phyloP scores from a whole-genome alignment of 2,797 vertebrate species.

The Fringilla coelebs region DNA sequence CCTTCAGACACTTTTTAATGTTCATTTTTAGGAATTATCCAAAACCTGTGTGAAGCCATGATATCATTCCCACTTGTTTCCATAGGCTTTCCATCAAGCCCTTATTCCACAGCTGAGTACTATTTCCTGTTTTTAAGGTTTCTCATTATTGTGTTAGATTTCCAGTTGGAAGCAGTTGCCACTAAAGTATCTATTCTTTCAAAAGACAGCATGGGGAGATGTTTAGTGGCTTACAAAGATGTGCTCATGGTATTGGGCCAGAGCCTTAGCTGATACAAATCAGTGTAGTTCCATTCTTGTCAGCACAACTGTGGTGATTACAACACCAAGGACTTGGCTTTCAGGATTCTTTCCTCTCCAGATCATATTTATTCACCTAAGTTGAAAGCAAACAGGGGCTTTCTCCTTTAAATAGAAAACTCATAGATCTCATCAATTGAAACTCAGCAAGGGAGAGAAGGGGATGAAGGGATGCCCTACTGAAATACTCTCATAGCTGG shows the following conservation, averaged over 20 bases:
- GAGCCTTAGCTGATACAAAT: background rate
- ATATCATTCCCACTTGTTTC: background rate
- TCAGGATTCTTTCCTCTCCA: background rate
- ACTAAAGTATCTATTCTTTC: background rate
- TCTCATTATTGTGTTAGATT: background rate
- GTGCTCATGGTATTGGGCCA: background rate
- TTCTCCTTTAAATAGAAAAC: constrained; percentile 38
- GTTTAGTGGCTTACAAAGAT: background rate
- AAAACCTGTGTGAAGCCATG: background rate
- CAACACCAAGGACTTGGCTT: background rate
- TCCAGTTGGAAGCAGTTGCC: background rate
- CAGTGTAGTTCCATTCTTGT: background rate
- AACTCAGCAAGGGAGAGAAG: background rate
- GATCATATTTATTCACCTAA: constrained; percentile 17
- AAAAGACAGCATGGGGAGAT: background rate
- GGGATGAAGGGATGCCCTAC: background rate
- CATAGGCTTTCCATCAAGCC: background rate
- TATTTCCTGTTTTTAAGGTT: background rate
- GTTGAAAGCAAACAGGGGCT: background rate
- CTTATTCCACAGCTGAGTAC: background rate
- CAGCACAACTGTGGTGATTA: background rate
- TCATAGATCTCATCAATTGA: background rate
- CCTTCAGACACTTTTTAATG: background rate
- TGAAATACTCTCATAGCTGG: background rate
- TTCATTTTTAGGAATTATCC: background rate